Percentiles rank a stretch among this genome's conserved stretches.
Conservation (phyloP, 2,888 invertebrate species). For the Neoascia interrupta region DNA sequence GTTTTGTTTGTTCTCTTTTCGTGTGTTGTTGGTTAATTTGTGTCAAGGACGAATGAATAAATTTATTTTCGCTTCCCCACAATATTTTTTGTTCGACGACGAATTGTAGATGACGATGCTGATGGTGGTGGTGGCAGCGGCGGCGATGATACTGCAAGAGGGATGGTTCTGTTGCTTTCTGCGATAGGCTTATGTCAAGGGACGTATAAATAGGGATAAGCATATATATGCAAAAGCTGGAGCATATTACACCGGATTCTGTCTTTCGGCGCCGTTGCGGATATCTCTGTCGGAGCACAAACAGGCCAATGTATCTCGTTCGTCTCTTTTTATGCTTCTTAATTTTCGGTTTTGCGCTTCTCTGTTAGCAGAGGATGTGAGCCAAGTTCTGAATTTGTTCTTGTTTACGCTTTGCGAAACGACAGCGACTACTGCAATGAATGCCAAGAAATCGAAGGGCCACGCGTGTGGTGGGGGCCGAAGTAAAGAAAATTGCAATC, state of each 20-base stretch:
- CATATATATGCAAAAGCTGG: neutral
- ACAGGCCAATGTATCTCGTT: slow-evolving; percentile 22
- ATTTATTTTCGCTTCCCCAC: slow-evolving; percentile 57
- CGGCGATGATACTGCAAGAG: neutral
- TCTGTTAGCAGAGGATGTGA: slow-evolving; percentile 42
- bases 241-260: neutral
- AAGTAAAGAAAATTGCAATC: too few relatives aligned
- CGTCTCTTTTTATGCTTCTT: slow-evolving; percentile 25
- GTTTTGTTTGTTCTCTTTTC: slow-evolving; percentile 51
- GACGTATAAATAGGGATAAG: too few relatives aligned
- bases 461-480: too few relatives aligned
- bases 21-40: slow-evolving; percentile 63
- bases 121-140: slow-evolving; percentile 8
- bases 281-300: slow-evolving; percentile 52
- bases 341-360: neutral
- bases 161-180: slow-evolving; percentile 6
- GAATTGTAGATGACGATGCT: slow-evolving; percentile 35
- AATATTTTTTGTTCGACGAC: slow-evolving; percentile 33
- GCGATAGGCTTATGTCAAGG: slow-evolving; percentile 40
- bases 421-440: slow-evolving; percentile 37
- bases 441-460: slow-evolving; percentile 51
- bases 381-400: slow-evolving; percentile 45
- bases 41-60: slow-evolving; percentile 68
- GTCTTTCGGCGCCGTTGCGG: slow-evolving; percentile 60
- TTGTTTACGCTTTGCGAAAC: slow-evolving; percentile 25